A percentile compares a stretch with the other conserved stretches of the same genome.
phyloP scores from a whole-genome alignment of 2,113 vertebrate genomes.

The Kryptolebias marmoratus region DNA sequence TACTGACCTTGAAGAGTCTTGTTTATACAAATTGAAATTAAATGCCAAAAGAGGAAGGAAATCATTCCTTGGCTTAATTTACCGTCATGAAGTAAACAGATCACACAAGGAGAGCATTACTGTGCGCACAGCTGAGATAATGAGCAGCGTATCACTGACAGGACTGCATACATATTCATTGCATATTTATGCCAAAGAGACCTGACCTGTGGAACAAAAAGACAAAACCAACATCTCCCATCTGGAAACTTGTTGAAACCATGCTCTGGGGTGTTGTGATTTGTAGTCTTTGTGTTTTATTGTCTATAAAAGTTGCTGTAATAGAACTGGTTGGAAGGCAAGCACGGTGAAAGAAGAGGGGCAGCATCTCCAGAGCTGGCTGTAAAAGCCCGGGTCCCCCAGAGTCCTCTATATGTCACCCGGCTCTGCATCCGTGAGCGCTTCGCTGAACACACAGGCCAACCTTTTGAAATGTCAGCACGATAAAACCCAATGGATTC shows the following conservation, averaged over 20 bases:
- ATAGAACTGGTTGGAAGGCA: slow-evolving; percentile 52
- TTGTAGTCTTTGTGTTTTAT: slow-evolving; percentile 64
- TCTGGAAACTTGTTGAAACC: slow-evolving; percentile 32
- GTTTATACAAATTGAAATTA: slow-evolving; percentile 76
- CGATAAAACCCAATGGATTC: slow-evolving; percentile 76
- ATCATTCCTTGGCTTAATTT: slow-evolving; percentile 61
- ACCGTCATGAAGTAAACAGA: slow-evolving; percentile 60
- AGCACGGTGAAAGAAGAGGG: not conserved
- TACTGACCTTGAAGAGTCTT: slow-evolving; percentile 77
- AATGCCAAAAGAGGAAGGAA: slow-evolving; percentile 62
- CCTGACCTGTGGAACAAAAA: slow-evolving; percentile 41
- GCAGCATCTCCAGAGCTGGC: slow-evolving; percentile 48
- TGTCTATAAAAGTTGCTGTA: slow-evolving; percentile 63
- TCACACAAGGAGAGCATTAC: slow-evolving; percentile 49
- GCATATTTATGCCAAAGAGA: slow-evolving; percentile 29
- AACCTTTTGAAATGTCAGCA: slow-evolving; percentile 84
- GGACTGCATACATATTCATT: slow-evolving; percentile 54
- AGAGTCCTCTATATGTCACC: slow-evolving; percentile 67
- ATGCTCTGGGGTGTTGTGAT: slow-evolving; percentile 56
- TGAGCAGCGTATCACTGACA: slow-evolving; percentile 50
- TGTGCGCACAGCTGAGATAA: slow-evolving; percentile 55
- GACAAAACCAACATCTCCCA: slow-evolving; percentile 31
- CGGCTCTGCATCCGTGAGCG: slow-evolving; percentile 59
- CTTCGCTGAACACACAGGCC: slow-evolving; percentile 53
- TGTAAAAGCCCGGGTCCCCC: slow-evolving; percentile 68